These are phyloP conservation scores for Rugalucina vietnamica DNA, from an alignment of 2,888 invertebrate genomes.

Conservation along the genomic window DNA sequence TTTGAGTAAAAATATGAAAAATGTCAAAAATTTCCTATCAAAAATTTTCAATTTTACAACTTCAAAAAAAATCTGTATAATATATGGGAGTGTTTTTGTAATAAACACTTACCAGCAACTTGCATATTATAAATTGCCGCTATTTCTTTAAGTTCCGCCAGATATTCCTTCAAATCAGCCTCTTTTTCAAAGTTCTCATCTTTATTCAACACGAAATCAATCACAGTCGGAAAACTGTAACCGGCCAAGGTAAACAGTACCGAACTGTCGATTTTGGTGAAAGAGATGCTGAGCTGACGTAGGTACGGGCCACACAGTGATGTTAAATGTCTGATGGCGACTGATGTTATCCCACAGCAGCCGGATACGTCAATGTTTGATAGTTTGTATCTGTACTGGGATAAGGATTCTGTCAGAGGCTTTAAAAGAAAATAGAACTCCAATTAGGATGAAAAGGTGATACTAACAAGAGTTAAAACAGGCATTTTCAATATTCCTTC, in stretches of 20 bases:
- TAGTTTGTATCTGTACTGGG: slow-evolving; percentile 46
- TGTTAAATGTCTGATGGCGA: slow-evolving; percentile 58
- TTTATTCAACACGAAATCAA: slow-evolving; percentile 49
- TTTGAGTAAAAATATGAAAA: no score
- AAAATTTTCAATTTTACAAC: no score
- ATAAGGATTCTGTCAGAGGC: slow-evolving; percentile 8
- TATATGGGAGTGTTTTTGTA: no score
- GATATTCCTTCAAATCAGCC: slow-evolving; percentile 30
- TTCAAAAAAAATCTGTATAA: no score
- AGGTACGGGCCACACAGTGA: slow-evolving; percentile 66
- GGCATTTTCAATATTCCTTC: no score
- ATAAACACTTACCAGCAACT: no score
- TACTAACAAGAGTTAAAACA: no score
- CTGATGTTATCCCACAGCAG: slow-evolving; percentile 54
- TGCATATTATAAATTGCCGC: slow-evolving; percentile 26
- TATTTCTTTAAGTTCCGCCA: slow-evolving; percentile 37
- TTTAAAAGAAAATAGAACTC: slow-evolving; percentile 12
- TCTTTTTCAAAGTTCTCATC: slow-evolving; percentile 31
- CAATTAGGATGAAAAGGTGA: no score
- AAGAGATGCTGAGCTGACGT: slow-evolving; percentile 59
- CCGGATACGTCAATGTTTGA: slow-evolving; percentile 66
- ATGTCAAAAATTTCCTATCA: no score
- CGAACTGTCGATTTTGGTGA: slow-evolving; percentile 61
- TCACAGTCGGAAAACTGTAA: slow-evolving; percentile 52
- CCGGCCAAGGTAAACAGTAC: slow-evolving; percentile 62